Percentiles rank a stretch among this genome's conserved stretches.
Evolutionary conservation across 2,888 invertebrate species (phyloP).

Genomic region (Drosophila lutescens): DNA sequence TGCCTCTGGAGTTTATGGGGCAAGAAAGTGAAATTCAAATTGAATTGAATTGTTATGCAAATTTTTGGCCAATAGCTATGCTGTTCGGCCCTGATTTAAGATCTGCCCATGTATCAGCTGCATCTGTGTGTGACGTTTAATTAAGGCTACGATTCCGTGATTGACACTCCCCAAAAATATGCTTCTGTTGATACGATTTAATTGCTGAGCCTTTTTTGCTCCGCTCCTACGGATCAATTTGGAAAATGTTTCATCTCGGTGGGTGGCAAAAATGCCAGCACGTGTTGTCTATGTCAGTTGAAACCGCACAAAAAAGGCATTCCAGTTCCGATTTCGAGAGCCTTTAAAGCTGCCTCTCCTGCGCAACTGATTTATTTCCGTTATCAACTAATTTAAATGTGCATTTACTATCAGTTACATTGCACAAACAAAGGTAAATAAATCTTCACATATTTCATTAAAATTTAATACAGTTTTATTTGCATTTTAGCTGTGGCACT

Average conservation of each 20-base stretch:
- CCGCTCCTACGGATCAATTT: conserved; percentile 15
- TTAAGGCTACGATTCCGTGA: conserved; percentile 42
- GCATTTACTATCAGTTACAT: conserved; percentile 18
- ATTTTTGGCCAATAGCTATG: conserved; percentile 29
- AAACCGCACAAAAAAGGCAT: conserved; percentile 27
- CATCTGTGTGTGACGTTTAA: conserved; percentile 58
- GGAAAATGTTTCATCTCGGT: conserved; percentile 21
- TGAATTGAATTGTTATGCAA: conserved; percentile 66
- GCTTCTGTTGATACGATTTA: conserved; percentile 52
- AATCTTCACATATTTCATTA: conserved; percentile 34
- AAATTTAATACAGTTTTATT: conserved; percentile 41
- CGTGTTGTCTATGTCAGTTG: background rate
- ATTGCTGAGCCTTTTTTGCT: conserved; percentile 39
- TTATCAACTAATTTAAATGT: conserved; percentile 32
- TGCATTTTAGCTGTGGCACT: conserved; percentile 21
- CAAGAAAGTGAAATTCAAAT: conserved; percentile 59
- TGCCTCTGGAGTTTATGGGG: conserved; percentile 43
- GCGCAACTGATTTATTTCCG: conserved; percentile 29
- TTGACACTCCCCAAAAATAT: conserved; percentile 31
- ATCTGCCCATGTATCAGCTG: background rate
- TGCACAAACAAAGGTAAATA: conserved; percentile 28
- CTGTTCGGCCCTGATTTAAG: conserved; percentile 1
- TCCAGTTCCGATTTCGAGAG: conserved; percentile 1
- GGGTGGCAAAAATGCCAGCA: conserved; percentile 9
- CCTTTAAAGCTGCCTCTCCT: conserved; percentile 1